These are phyloP conservation scores for Drosophila peninsularis DNA, from an alignment of 2,888 invertebrate species.

Conservation along the genomic window DNA sequence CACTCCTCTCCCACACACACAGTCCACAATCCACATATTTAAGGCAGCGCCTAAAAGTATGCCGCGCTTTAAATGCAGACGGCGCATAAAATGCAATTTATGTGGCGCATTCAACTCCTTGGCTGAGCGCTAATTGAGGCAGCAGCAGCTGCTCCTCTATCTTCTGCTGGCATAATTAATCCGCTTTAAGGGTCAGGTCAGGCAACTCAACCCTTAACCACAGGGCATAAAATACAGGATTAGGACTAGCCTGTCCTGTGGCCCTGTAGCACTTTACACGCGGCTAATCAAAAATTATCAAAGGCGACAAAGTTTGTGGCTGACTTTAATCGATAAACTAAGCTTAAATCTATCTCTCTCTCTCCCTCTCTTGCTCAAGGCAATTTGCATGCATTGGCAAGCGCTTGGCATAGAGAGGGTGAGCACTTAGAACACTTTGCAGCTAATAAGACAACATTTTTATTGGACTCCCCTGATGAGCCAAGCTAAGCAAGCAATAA, in stretches of 20 bases:
- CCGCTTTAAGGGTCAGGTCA: slow-evolving; percentile 28
- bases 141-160: slow-evolving; percentile 24
- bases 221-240: slow-evolving; percentile 20
- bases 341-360: neutral
- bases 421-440: slow-evolving; percentile 30
- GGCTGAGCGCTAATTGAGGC: slow-evolving; percentile 48
- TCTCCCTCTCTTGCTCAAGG: neutral
- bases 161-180: slow-evolving; percentile 66
- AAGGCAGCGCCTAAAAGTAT: slow-evolving; percentile 36
- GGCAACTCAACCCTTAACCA: slow-evolving; percentile 6
- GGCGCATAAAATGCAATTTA: slow-evolving; percentile 58
- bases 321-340: slow-evolving; percentile 28
- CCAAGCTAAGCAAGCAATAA: slow-evolving; percentile 52
- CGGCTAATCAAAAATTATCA: slow-evolving; percentile 47
- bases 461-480: slow-evolving; percentile 34
- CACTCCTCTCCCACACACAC: slow-evolving; percentile 2
- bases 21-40: slow-evolving; percentile 11
- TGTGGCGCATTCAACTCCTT: slow-evolving; percentile 40
- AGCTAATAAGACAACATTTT: slow-evolving; percentile 74
- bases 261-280: slow-evolving; percentile 21
- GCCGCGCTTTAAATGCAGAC: slow-evolving; percentile 44
- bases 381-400: slow-evolving; percentile 34
- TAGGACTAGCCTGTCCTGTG: slow-evolving; percentile 1
- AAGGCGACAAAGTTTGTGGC: slow-evolving; percentile 33
- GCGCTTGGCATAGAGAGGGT: neutral